These are phyloP conservation scores for Oryctes rhinoceros DNA, from an alignment of 1,140 invertebrate genomes.

Conservation along the genomic window DNA sequence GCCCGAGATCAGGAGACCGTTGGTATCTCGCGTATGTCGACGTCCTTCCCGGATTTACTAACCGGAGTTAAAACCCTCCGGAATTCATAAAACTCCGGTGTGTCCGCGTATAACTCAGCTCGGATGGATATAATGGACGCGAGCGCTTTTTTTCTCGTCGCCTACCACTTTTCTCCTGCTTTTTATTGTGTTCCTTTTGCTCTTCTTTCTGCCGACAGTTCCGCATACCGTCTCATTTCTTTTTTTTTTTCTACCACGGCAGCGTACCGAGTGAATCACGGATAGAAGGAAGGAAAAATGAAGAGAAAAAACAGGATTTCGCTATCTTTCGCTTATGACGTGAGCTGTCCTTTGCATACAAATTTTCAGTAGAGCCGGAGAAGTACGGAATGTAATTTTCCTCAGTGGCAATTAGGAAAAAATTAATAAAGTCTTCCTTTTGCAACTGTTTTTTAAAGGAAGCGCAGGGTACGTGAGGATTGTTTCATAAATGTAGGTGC, in stretches of 20 bases:
- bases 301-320: neutral
- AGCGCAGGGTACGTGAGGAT: too few relatives aligned
- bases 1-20: too few relatives aligned
- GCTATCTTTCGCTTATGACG: conserved; percentile 4
- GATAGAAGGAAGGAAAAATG: neutral
- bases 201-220: neutral
- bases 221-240: too few relatives aligned
- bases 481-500: too few relatives aligned
- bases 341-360: conserved; percentile 4
- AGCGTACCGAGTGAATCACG: neutral
- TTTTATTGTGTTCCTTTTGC: neutral
- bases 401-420: neutral
- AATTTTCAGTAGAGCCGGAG: neutral
- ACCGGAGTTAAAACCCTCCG: neutral
- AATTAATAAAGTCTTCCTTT: neutral
- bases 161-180: conserved; percentile 1
- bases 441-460: neutral
- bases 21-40: neutral
- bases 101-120: neutral
- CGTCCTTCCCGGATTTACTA: conserved; percentile 17
- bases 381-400: neutral
- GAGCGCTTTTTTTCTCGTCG: neutral
- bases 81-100: conserved; percentile 21
- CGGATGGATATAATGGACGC: neutral
- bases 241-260: neutral